phyloP scores from a whole-genome alignment of 2,888 invertebrate species.

The Sarcophaga rosellei region DNA sequence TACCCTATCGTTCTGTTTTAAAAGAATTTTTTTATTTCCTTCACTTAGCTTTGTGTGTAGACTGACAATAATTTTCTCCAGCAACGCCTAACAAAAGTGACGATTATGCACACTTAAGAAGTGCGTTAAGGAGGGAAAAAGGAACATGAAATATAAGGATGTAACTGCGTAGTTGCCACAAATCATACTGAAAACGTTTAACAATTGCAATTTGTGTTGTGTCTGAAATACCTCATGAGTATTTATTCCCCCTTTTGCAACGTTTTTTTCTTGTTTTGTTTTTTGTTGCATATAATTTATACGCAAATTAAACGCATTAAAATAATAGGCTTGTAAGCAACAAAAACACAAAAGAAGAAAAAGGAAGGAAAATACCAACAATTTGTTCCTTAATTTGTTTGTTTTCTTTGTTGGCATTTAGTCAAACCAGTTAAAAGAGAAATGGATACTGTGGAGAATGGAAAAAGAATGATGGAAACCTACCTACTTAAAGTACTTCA shows the following conservation, averaged over 20 bases:
- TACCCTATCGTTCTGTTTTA: too few species aligned
- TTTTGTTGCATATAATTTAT: background rate
- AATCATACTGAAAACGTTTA: too few species aligned
- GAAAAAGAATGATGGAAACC: slow-evolving; percentile 42
- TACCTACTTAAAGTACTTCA: slow-evolving; percentile 40
- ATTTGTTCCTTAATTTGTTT: background rate
- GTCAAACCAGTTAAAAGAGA: background rate
- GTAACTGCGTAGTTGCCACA: too few species aligned
- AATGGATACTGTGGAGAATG: slow-evolving; percentile 14
- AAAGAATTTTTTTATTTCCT: too few species aligned
- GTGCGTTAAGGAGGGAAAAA: background rate
- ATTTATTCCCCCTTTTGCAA: background rate
- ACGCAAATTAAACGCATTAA: slow-evolving; percentile 55
- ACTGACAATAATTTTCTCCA: background rate
- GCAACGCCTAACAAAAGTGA: background rate
- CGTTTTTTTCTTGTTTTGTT: background rate
- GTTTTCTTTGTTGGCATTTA: background rate
- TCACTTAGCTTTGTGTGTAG: too few species aligned
- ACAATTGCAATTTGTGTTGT: slow-evolving; percentile 1
- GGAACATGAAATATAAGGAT: background rate
- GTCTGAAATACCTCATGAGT: background rate
- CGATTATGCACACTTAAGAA: background rate
- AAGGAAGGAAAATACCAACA: slow-evolving; percentile 2
- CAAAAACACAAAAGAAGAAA: background rate
- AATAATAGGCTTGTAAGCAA: background rate